Evolutionary conservation across 2,888 invertebrate species (phyloP), one percentile per base, ranked within the genome.

Genomic region (Megamerina dolium): DNA sequence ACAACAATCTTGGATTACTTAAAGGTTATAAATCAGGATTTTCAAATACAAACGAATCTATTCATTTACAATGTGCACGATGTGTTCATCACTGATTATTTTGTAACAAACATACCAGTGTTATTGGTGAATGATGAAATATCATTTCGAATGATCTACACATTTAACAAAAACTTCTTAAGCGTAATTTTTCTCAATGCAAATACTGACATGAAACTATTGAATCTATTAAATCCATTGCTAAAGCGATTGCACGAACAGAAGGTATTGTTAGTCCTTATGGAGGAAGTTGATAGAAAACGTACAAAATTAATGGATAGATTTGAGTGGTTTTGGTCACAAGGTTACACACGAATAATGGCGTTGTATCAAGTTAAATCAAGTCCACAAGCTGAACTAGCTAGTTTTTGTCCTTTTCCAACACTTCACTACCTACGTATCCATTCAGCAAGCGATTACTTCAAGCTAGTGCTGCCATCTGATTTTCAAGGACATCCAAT

Each of bases 401-500:
- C 9, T 14, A 14, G 13, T 32, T 32, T 13, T 14, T 18, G 20
- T 4, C 35, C 35, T n/a, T 35, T 35, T 20, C 35, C 35, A 6
- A 20, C 5, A n/a, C 8, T 35, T 13, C 20, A 35, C 2, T 5
- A 13, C 20, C n/a, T 19, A 5, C 17, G 5, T 2, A 10, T 35
- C 12, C 12, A 12, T 2, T 12, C 17, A 2, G 13, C 35, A n/a
- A 13, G 4, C 10, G 35, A 35, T n/a, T 35, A 19, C 20, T 35
- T 35, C 8, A 19, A 18, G 19, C 12, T 35, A 20, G 35, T 35
- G 4, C n/a, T 35, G n/a, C 35, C 20, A 9, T 4, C 12, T 18
- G 21, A 47, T 23, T 47, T 47, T 18, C 30, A 37, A n/a, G 23
- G 20, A 5, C 37, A 34, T n/a, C n/a, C n/a, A n/a, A n/a, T n/a